A percentile compares a stretch with the other conserved stretches of the same genome.
phyloP scores from a whole-genome alignment of 2,888 invertebrate species.

The Beris morrisii region DNA sequence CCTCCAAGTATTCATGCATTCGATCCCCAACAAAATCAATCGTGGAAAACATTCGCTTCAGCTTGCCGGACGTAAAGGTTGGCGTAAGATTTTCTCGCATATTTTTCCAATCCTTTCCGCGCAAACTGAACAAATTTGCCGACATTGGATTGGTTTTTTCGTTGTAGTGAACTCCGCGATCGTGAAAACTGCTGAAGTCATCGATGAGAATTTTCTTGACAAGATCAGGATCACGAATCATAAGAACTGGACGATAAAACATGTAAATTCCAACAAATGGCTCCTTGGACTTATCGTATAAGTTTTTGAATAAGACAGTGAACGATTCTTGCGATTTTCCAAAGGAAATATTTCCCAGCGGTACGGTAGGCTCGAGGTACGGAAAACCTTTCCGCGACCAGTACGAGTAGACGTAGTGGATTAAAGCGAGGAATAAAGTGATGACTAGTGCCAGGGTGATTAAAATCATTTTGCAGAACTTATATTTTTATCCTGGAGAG shows the following conservation, averaged over 20 bases:
- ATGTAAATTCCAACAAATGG: conserved; percentile 44
- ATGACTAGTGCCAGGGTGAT: too few species aligned
- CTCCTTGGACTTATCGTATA: conserved; percentile 46
- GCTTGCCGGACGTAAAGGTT: conserved; percentile 64
- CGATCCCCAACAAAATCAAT: conserved; percentile 52
- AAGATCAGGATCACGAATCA: conserved; percentile 43
- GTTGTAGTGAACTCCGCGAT: conserved; percentile 62
- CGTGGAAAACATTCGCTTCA: conserved; percentile 63
- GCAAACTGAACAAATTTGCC: conserved; percentile 61
- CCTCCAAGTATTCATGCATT: conserved; percentile 41
- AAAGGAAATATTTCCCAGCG: conserved; percentile 43
- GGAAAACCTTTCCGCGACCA: conserved; percentile 42
- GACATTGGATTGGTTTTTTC: conserved; percentile 61
- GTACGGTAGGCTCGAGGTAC: conserved; percentile 47
- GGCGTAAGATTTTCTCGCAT: conserved; percentile 63
- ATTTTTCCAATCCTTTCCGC: conserved; percentile 63
- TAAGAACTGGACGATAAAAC: conserved; percentile 35
- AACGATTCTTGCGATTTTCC: conserved; percentile 39
- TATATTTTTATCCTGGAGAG: too few species aligned
- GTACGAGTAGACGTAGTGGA: conserved; percentile 19
- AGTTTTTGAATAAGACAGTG: conserved; percentile 44
- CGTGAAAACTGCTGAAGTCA: conserved; percentile 57
- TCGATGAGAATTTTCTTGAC: conserved; percentile 48
- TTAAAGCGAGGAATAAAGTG: background rate
- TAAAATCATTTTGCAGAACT: too few species aligned